Evolutionary conservation across 2,113 vertebrate genomes (phyloP), one percentile per base, ranked within the genome.

Genomic region (Carassius carassius): DNA sequence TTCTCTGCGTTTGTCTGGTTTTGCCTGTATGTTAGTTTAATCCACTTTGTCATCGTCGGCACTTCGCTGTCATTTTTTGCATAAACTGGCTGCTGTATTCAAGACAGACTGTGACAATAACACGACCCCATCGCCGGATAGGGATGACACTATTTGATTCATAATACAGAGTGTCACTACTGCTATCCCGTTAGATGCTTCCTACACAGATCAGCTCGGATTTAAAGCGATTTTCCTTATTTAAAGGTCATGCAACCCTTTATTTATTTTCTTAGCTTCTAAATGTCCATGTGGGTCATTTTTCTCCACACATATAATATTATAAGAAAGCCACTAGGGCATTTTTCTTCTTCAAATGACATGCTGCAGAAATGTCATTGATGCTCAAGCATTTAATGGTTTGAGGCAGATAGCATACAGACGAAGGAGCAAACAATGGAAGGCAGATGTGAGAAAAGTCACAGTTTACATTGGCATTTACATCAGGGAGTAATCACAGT

Each of bases 231-330:
- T 69, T 69, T 81, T 35, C 62, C 23, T 81, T 51, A 32, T 81
- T 49, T 81, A 81, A 81, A 81, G 62, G 78, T 81, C 78, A 81
- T 12, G 62, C 25, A n/a, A 29, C 60, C 19, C 14, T 25, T 81
- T 51, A 32, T 13, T 44, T 47, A 51, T 67, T 81, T 47, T 29
- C 60, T 29, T 32, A 69, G 62, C 78, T 25, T 81, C 25, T n/a
- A 69, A 69, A 81, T 65, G 62, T 69, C 29, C 16, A 8, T 41
- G 21, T 13, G 19, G 51, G 76, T 78, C 54, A 78, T 47, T 16
- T 81, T 44, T 81, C 44, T 32, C 51, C 62, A 12, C 23, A 67
- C 37, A 14, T 23, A 37, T 62, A 23, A 78, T 78, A 60, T 19
- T 17, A 65, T 63, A 47, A 65, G n/a, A 25, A 65, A 65, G 60